Percentiles rank a stretch among this genome's conserved stretches.
These are phyloP conservation scores for Malacoraja senta DNA, from an alignment of 2,797 vertebrate species.

Conservation along the genomic window DNA sequence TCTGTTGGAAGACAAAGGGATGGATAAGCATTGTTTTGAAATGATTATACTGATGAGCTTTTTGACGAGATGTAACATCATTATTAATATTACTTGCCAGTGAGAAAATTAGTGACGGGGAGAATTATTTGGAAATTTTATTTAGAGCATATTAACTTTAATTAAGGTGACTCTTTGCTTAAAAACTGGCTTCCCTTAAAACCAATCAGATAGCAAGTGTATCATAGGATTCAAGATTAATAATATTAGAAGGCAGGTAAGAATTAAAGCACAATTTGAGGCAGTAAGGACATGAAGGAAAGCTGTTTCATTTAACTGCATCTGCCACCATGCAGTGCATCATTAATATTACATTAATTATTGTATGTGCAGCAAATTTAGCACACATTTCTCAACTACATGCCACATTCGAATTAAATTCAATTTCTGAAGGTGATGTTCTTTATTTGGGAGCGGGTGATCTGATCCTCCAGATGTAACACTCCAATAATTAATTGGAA, in stretches of 20 bases:
- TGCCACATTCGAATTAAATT: not conserved
- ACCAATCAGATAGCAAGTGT: not conserved
- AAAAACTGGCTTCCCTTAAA: no score
- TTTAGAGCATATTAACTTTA: not conserved
- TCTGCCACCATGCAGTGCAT: not conserved
- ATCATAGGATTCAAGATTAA: not conserved
- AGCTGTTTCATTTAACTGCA: not conserved
- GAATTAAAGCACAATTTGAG: not conserved
- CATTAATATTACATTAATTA: not conserved
- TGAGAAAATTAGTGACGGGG: not conserved
- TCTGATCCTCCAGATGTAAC: not conserved
- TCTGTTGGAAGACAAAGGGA: not conserved
- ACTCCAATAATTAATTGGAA: not conserved
- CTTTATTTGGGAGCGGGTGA: not conserved
- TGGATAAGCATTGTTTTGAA: not conserved
- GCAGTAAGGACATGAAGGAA: not conserved
- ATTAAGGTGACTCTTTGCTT: not conserved
- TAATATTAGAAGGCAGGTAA: not conserved
- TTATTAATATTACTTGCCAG: not conserved
- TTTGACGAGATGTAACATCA: not conserved
- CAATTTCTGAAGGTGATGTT: not conserved
- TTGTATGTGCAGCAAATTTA: not conserved
- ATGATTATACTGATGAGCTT: not conserved
- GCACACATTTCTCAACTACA: not conserved
- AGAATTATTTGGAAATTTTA: not conserved